Evolutionary conservation across 2,797 vertebrate species (phyloP), one percentile per base, ranked within the genome.

Genomic region (Tolypeutes matacus): DNA sequence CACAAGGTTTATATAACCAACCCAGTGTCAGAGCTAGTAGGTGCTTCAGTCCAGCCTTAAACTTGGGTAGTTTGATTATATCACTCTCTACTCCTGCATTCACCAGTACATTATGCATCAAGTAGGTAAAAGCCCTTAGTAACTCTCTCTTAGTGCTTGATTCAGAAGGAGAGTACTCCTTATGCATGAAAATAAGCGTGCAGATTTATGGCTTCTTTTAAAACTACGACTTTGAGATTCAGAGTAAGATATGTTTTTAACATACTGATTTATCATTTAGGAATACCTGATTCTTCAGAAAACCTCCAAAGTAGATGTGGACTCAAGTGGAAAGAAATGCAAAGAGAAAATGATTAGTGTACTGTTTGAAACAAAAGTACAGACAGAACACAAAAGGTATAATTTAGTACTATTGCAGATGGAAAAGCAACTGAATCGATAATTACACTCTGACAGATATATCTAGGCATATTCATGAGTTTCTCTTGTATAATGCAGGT

Each of bases 291-390:
- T 98, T 95, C 98, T 99, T 92, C 98, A 99, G 96, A 99, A 98
- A 98, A 99, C 99, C 10, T 98, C 98, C 85, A 99, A 99, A 97
- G 98, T 99, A 53, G 99, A 99, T 92, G 98, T 99, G 97, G 99
- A 99, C 97, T 99, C 99, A 85, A 98, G 98, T 49, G 98, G 99
- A 97, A 99, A 98, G 98, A 99, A 98, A 97, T 99, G 99, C 98
- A 99, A 98, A 98, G 99, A 99, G 98, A 99, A 98, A 98, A 99
- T 99, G 99, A 98, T 99, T 96, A 99, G 98, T 93, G 98, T 99
- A 82, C 98, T 99, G 9, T 98, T 96, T 84, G 99, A 99, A 97
- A 95, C 97, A 93, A 97, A 97, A 98, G 97, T 97, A 95, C 98
- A 98, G 96, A 77, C 95, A 49, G 98, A 97, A 95, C 97, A 98